Evolutionary conservation across 2,888 invertebrate genomes (phyloP), one percentile per base, ranked within the genome.

Genomic region (Hypercompe scribonia): DNA sequence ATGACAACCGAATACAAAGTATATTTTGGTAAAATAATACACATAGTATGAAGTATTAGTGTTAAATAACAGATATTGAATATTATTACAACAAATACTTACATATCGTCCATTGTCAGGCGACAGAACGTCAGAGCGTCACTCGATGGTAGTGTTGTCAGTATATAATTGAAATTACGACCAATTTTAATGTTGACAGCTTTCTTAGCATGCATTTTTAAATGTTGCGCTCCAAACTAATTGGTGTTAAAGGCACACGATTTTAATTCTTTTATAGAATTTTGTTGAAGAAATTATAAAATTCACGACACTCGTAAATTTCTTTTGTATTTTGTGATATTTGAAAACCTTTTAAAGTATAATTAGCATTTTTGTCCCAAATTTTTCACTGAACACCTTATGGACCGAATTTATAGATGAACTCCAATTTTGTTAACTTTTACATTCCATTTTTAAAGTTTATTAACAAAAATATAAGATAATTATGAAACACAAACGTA

Each of bases 71-170:
- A 77, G 78, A 28, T 77, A 77, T 66, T 54, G 11, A 74, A 76
- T 73, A 78, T 70, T 71, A 72, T 69, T 66, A 75, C 70, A 71
- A 63, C 70, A 75, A 75, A 72, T 83, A 81, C 85, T 83, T 64
- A 84, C 85, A 39, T 66, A n/a, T 70, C 42, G 21, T 73, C 71
- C 81, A 78, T 70, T 50, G 65, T 54, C 28, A n/a, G 4, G 66
- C 69, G 67, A 72, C 67, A 65, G 72, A 68, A 68, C 78, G 67
- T 73, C 75, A 65, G 46, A 31, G 42, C 28, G 66, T 42, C 31
- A 39, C 42, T 28, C 21, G 7, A 21, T n/a, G 4, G 11, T 11
- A 34, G 76, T 76, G 84, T 80, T 80, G 84, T 74, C 75, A 82
- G 71, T 34, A 33, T 64, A 8, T n/a, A 13, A 58, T 65, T 54